Evolutionary conservation across 64 coral and sea anemone species (phyloP), one percentile per base, ranked within the genome.

Genomic region (Porites australiensis): DNA sequence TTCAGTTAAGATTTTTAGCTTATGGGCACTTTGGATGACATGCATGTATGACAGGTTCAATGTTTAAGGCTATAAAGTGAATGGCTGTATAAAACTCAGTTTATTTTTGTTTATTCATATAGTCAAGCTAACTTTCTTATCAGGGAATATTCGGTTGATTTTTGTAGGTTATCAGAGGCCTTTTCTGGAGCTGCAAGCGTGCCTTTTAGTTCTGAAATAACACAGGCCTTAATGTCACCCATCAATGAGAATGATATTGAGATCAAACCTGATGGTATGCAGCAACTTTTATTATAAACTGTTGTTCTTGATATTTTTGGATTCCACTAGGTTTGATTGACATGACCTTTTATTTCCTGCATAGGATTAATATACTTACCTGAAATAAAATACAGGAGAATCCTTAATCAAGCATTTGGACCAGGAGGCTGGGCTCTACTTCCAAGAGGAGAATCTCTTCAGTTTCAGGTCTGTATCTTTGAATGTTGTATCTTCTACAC

Each of bases 321-420:
- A 27, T 80, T 80, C 54, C 21, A 49, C 14, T 70, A 15, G 22
- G 10, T 22, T 68, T 50, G 16, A 15, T 68, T 47, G 15, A n/a
- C 13, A 47, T 67, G 12, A 86, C 19, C 0, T 51, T 50, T 75
- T 43, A 14, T 54, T 54, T 20, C 21, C 18, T 52, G 18, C 6
- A 9, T 46, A 98, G 96, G 97, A 53, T 88, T 98, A 47, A 94
- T 98, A 21, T 98, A 98, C 79, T 60, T 98, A 58, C 97, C 97
- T 54, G 97, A 98, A 65, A 98, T 98, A 15, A 95, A 98, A 78
- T 98, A 98, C 60, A 86, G 97, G 88, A 80, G 97, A 86, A 98
- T 98, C 52, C 88, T 98, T 0, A 98, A 98, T 69, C 67, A 83
- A 43, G 91, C 97, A 68, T 98, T 98, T 91, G 97, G 97, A 27